Conservation (phyloP, 2,888 invertebrate genomes). For the Rhaphigaster nebulosa region DNA sequence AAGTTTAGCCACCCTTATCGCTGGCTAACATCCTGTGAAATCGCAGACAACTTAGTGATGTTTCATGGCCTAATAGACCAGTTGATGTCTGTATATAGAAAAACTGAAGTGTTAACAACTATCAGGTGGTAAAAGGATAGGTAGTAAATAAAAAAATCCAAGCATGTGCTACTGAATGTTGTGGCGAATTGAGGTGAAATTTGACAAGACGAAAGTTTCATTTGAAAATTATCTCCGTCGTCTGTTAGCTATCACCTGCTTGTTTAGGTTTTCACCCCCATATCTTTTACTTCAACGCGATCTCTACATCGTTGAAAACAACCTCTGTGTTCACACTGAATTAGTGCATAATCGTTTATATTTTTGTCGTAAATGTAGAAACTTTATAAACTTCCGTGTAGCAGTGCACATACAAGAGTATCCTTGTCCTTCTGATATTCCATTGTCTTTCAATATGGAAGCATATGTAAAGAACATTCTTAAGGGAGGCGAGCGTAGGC, state of each 20-base stretch:
- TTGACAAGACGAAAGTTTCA: not conserved
- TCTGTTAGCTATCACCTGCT: not conserved
- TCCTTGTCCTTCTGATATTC: no score
- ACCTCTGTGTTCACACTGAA: no score
- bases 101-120: not conserved
- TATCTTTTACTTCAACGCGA: not conserved
- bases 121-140: not conserved
- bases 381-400: no score
- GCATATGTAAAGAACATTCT: no score
- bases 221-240: not conserved
- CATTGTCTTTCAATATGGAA: no score
- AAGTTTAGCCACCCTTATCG: not conserved
- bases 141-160: not conserved
- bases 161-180: not conserved
- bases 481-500: no score
- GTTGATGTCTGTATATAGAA: not conserved
- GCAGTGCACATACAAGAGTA: no score
- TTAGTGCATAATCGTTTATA: no score
- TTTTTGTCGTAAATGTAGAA: no score
- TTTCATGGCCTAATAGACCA: not conserved
- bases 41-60: not conserved
- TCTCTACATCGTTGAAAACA: not conserved
- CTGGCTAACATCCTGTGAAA: slow-evolving; percentile 8
- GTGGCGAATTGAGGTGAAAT: not conserved
- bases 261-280: not conserved